Evolutionary conservation across 2,113 vertebrate genomes (phyloP), one percentile per base, ranked within the genome.

Genomic region (Columba janthina): DNA sequence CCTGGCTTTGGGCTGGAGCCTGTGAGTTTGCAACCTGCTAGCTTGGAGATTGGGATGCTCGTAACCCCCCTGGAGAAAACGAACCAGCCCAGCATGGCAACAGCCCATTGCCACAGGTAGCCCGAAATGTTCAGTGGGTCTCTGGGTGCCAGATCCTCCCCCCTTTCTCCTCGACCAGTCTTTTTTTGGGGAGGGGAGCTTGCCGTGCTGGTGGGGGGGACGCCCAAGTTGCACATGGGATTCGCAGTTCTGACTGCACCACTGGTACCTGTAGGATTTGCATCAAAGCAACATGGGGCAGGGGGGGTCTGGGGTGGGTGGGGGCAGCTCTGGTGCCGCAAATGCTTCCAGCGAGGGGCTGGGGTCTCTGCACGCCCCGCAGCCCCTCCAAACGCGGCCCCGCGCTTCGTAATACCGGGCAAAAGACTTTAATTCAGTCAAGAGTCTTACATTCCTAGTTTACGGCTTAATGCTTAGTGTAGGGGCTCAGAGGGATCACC

Each of bases 31-130:
- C 75, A 60, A 21, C 85, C 94, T 57, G 72, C 78, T 67, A 4
- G 7, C 44, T 36, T 50, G 92, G 67, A 40, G 65, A 1, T 0
- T 31, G 80, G 72, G 83, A 53, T 83, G 87, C 81, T 90, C 83
- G 5, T 40, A 46, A 18, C 71, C 88, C 77, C 5, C 17, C 86
- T 42, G 93, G 89, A 64, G 73, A 50, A 2, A 3, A 57, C 74
- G 54, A 40, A 2, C 56, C 82, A 66, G 71, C 89, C 90, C 78
- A 5, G 85, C 12, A 0, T 50, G 83, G 95, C 90, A 80, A 28
- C 62, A 16, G 38, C 70, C 80, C 93, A 69, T 93, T 83, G 97
- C 96, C 94, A 97, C 96, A 97, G 96, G 97, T 97, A 97, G 97
- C 94, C 94, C 91, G 76, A 10, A 17, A 66, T 14, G 80, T 60